Conservation (phyloP, 2,888 invertebrate species). For the Drosophila paranaensis region DNA sequence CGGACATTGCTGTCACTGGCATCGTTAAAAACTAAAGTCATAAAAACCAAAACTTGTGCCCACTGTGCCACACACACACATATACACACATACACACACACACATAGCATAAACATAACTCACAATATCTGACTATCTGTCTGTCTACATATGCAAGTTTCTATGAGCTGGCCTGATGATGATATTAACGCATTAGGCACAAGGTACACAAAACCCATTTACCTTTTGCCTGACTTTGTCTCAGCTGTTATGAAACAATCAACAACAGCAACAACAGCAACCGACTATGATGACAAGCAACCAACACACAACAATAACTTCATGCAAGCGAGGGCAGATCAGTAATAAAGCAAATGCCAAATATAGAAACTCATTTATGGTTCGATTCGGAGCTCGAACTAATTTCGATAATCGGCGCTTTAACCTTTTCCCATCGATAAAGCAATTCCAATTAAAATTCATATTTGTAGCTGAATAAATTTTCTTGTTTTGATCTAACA, state of each 20-base stretch:
- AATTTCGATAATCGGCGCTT: not conserved
- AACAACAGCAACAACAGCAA: conserved; percentile 50
- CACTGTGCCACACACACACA: conserved; percentile 46
- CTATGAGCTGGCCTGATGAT: conserved; percentile 60
- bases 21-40: conserved; percentile 70
- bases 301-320: conserved; percentile 33
- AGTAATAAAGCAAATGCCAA: conserved; percentile 11
- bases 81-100: conserved; percentile 2
- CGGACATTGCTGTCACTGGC: conserved; percentile 60
- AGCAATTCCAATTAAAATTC: not conserved
- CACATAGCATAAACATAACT: conserved; percentile 28
- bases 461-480: not conserved
- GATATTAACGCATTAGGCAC: conserved; percentile 79
- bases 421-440: not conserved
- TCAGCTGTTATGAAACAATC: conserved; percentile 79
- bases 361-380: not conserved
- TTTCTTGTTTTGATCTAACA: not conserved
- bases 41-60: conserved; percentile 65
- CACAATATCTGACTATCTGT: conserved; percentile 26
- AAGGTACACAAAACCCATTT: conserved; percentile 79
- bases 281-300: conserved; percentile 61
- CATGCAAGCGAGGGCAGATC: conserved; percentile 39
- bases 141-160: conserved; percentile 26
- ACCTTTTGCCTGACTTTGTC: conserved; percentile 65
- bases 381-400: not conserved